Evolutionary conservation across 1,140 invertebrate genomes (phyloP), one percentile per base, ranked within the genome.

Genomic region (Trichonephila clavipes): DNA sequence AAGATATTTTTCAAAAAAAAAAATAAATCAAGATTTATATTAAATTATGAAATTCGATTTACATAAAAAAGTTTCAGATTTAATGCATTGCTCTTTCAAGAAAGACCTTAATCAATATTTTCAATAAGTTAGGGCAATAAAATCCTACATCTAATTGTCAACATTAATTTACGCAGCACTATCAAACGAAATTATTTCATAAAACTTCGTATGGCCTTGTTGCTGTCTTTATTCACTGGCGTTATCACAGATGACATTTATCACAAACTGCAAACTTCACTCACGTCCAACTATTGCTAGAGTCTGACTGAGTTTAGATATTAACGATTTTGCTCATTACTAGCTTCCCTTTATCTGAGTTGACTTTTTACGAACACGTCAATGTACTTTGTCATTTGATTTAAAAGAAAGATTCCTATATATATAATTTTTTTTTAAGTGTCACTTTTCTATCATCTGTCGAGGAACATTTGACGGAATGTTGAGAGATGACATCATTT

Each of bases 381-480:
- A 6, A n/a, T 59, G 44, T 44, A 85, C 82, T 59, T 51, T 16
- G 40, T 28, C 44, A 85, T 61, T 85, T 85, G 58, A 85, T 61
- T 85, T 85, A 59, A 85, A 7, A 58, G 82, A 44, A 85, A 28
- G n/a, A 7, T 85, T 21, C 58, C 58, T 85, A 16, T 51, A 85
- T 34, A 34, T 34, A 34, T 34, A 34, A 34, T 34, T 58, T 59
- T 58, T 61, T 51, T 85, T 58, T n/a, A 21, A 85, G 51, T 28
- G 58, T 85, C 82, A 85, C 58, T 85, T 61, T 85, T 85, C 82
- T 28, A 85, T 85, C 58, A 85, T 59, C 16, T 24, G 34, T 58
- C 34, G 5, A 8, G 40, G 24, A 34, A 83, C 40, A 34, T 59
- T 59, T 58, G 82, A 85, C 51, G 51, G 82, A 85, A 85, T 59